Evolutionary conservation across 2,797 vertebrate genomes (phyloP).

Genomic region (Gorsachius magnificus): DNA sequence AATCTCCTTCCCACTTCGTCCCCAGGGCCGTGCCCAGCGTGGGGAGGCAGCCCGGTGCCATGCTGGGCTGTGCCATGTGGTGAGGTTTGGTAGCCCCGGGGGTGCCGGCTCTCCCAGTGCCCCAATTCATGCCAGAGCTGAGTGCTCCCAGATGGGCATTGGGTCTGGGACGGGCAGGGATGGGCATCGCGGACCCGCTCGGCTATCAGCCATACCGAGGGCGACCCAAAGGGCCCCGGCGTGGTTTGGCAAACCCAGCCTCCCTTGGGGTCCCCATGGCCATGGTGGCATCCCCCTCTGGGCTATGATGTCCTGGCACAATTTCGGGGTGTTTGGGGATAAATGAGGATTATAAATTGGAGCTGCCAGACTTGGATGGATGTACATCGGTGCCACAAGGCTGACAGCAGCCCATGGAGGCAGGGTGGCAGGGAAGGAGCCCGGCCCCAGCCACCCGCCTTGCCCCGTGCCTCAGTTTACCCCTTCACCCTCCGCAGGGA

Average conservation of each 20-base stretch:
- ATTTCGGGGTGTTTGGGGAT: neutral
- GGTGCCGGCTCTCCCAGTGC: neutral
- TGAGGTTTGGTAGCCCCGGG: neutral
- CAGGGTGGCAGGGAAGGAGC: neutral
- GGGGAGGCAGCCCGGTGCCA: neutral
- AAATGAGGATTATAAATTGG: neutral
- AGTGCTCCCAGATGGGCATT: neutral
- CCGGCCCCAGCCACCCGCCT: fast-evolving
- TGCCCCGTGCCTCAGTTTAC: neutral
- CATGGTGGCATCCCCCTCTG: fast-evolving
- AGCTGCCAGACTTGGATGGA: neutral
- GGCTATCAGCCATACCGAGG: fast-evolving
- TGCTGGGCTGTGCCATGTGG: fast-evolving
- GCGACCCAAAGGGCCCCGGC: fast-evolving
- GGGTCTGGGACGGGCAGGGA: neutral
- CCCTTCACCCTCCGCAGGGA: neutral
- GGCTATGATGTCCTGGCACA: neutral
- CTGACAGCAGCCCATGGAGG: neutral
- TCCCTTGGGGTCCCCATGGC: neutral
- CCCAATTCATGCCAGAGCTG: fast-evolving
- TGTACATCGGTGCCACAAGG: neutral
- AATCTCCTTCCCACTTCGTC: neutral
- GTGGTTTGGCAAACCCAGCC: neutral
- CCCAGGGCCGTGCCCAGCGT: fast-evolving
- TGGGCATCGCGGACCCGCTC: fast-evolving